Base-by-base conservation (phyloP, 1,140 invertebrate species). In the Psilanteris sp. region DNA sequence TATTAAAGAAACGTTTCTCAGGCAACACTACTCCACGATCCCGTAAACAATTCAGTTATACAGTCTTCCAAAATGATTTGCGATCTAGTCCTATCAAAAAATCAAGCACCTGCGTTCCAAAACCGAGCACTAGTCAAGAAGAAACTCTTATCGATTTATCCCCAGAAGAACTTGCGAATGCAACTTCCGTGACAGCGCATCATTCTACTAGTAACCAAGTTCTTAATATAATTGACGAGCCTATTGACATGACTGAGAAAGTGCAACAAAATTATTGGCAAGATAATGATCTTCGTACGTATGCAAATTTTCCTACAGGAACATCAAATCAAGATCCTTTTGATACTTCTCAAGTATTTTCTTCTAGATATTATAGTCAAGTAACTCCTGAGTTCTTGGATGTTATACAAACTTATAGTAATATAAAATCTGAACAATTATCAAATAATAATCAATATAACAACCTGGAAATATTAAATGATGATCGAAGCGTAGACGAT, bases 11-110 rank as follows among this genome's bases (percentile, higher is more conserved):
- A 15, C 88, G 83, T 46, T 81, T 91, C 82, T 89, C 59, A 83
- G 87, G 31, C 80, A 90, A 81, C 75, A 83, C 31, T 70, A 88
- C 73, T 77, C 85, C 71, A 81, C 90, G 81, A 84, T 91, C 83
- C 75, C 87, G 50, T 83, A 91, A 84, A 90, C 94, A 95, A 77
- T 95, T 94, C 77, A 92, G 93, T 77, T 95, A 95, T 79, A 92
- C 91, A 34, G 94, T 94, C 71, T 85, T 95, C 2, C 90, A 91
- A 18, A 94, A 95, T 73, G 93, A 94, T 46, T 80, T 85, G 2
- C 81, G 81, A 48, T 79, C 81, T 54, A 85, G 82, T 78, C 87
- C 88, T 0, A 61, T 85, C 71, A 82, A 91, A 83, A 84, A 90
- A 85, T 85, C 89, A 76, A 77, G 83, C 88, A 86, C 89, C 74